Conservation (phyloP, 2,113 vertebrate species). For the Phaethornis superciliosus region DNA sequence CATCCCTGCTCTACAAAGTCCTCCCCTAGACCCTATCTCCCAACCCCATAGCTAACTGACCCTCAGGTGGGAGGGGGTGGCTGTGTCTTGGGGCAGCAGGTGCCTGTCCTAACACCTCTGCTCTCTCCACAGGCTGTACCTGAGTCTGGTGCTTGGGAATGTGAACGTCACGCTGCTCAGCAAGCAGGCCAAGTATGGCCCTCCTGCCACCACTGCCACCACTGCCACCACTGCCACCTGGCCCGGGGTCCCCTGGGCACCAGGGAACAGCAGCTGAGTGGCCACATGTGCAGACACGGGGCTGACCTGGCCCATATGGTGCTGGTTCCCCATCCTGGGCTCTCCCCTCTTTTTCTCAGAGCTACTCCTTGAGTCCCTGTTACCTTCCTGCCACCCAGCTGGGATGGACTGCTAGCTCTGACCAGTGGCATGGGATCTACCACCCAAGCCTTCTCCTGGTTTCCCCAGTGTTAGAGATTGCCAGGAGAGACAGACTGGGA, state of each 20-base stretch:
- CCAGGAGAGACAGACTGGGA: background rate
- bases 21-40: too few relatives aligned
- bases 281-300: background rate
- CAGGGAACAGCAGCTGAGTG: background rate
- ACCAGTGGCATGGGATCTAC: background rate
- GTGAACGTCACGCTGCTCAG: slow-evolving; percentile 93
- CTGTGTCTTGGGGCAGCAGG: background rate
- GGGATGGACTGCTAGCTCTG: background rate
- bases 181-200: slow-evolving; percentile 90
- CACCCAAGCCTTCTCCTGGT: accelerated
- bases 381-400: accelerated
- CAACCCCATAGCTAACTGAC: too few relatives aligned
- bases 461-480: background rate
- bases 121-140: slow-evolving; percentile 84
- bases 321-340: background rate
- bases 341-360: background rate
- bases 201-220: background rate
- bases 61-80: background rate
- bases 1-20: too few relatives aligned
- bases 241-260: background rate
- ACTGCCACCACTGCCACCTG: background rate
- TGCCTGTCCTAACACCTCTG: background rate
- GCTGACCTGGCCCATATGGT: background rate
- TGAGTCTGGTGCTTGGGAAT: slow-evolving; percentile 92
- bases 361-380: background rate